Evolutionary conservation across 2,113 vertebrate genomes (phyloP), one percentile per base, ranked within the genome.

Genomic region (Pholis gunnellus): DNA sequence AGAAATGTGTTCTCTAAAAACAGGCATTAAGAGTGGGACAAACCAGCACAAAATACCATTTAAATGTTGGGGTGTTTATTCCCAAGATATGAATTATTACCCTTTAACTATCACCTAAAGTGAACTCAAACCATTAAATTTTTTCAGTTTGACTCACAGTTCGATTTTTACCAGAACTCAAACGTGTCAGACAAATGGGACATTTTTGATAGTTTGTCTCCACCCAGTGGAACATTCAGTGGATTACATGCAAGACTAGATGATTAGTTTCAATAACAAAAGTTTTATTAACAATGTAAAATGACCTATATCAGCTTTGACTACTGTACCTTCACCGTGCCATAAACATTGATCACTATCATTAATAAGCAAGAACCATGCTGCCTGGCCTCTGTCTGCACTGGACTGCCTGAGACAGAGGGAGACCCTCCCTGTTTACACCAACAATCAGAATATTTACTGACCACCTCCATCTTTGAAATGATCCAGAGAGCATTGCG

Each of bases 261-360:
- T 7, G 1, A 48, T 73, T 46, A 75, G 83, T 94, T 95, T 97
- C 95, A 96, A 95, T 96, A 97, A 94, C 97, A 98, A 96, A 93
- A 93, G 89, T 91, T 96, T 97, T 97, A 98, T 97, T 97, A 97
- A 97, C 96, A 97, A 97, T 97, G 96, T 97, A 97, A 98, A 98
- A 97, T 91, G 88, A 95, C 94, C 94, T 96, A 96, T 72, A 76
- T 94, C 90, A 89, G 88, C 90, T 92, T 90, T 93, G 76, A 96
- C 93, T 95, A 94, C 93, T 89, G 93, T 96, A 94, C 93, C 94
- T 96, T 94, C 94, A 92, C 94, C 95, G 96, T 97, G 96, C 96
- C 95, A 93, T 96, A 91, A 94, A 96, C 94, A 94, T 88, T 91
- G 93, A 96, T 91, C 91, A 95, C 89, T 94, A 95, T 93, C 82